Conservation (phyloP, 2,797 vertebrate genomes). For the Leptatherina wallacei region DNA sequence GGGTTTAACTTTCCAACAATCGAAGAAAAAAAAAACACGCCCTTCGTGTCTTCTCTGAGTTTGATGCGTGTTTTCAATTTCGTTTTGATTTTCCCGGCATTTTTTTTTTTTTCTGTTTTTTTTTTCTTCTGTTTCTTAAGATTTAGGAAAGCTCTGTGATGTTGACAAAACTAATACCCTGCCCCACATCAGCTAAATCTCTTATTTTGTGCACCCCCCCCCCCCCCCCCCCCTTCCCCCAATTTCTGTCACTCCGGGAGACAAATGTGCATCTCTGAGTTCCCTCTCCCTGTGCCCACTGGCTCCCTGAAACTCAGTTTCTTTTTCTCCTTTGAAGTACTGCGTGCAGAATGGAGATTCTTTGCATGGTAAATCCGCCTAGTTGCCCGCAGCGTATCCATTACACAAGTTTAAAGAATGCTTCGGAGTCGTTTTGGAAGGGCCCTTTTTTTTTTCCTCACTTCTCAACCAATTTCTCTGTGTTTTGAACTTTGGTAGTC, state of each 20-base stretch:
- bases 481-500: conserved; percentile 87
- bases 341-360: conserved; percentile 85
- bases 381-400: conserved; percentile 85
- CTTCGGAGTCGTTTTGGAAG: conserved; percentile 82
- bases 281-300: conserved; percentile 79
- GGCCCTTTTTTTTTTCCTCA: conserved; percentile 76
- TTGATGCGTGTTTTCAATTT: conserved; percentile 30
- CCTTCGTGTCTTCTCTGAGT: conserved; percentile 34
- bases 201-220: conserved; percentile 62
- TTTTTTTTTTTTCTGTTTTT: conserved; percentile 37
- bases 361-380: conserved; percentile 87
- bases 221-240: conserved; percentile 70
- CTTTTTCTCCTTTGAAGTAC: conserved; percentile 82
- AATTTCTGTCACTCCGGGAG: conserved; percentile 84
- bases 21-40: conserved; percentile 22
- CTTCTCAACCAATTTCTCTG: conserved; percentile 86
- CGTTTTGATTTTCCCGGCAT: conserved; percentile 63
- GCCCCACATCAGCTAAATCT: conserved; percentile 85
- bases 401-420: conserved; percentile 89
- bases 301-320: conserved; percentile 81
- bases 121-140: conserved; percentile 73
- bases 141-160: conserved; percentile 67
- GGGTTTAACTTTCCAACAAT: conserved; percentile 22
- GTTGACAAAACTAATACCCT: conserved; percentile 74
- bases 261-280: conserved; percentile 79